Evolutionary conservation across 2,113 vertebrate species (phyloP).

Genomic region (Tautogolabrus adspersus): DNA sequence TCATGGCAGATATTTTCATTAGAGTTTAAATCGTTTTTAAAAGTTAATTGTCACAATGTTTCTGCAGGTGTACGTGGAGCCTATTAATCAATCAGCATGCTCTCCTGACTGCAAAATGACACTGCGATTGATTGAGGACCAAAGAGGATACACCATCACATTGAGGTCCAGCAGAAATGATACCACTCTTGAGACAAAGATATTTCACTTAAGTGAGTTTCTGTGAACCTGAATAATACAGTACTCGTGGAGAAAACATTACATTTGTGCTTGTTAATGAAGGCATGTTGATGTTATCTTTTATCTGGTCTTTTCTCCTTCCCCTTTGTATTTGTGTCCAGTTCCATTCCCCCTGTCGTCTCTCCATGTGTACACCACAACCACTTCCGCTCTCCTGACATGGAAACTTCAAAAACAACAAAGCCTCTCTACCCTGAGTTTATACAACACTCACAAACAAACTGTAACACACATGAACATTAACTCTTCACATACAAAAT

Average conservation of each 20-base stretch:
- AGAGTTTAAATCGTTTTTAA: not conserved
- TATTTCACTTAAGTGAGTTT: slow-evolving; percentile 84
- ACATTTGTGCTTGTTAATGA: not conserved
- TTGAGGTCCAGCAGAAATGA: slow-evolving; percentile 82
- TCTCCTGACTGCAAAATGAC: slow-evolving; percentile 75
- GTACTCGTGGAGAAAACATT: not conserved
- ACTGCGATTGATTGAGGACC: slow-evolving; percentile 76
- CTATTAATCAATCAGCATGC: slow-evolving; percentile 65
- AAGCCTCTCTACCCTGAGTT: slow-evolving; percentile 51
- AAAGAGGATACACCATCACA: slow-evolving; percentile 78
- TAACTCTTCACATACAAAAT: slow-evolving; percentile 40
- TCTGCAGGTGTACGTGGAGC: slow-evolving; percentile 63
- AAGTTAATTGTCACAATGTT: not conserved
- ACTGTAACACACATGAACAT: slow-evolving; percentile 34
- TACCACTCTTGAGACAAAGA: slow-evolving; percentile 73
- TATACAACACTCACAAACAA: slow-evolving; percentile 57
- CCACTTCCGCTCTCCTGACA: slow-evolving; percentile 84
- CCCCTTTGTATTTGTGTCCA: slow-evolving; percentile 42
- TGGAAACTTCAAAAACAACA: slow-evolving; percentile 75
- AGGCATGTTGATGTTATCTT: not conserved
- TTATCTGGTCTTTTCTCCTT: not conserved
- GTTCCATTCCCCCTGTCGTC: slow-evolving; percentile 69
- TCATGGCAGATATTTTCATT: not conserved
- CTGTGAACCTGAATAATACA: not conserved
- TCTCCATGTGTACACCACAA: slow-evolving; percentile 73